Evolutionary conservation across 2,888 invertebrate genomes (phyloP).

Genomic region (Pristionchus exspectatus): DNA sequence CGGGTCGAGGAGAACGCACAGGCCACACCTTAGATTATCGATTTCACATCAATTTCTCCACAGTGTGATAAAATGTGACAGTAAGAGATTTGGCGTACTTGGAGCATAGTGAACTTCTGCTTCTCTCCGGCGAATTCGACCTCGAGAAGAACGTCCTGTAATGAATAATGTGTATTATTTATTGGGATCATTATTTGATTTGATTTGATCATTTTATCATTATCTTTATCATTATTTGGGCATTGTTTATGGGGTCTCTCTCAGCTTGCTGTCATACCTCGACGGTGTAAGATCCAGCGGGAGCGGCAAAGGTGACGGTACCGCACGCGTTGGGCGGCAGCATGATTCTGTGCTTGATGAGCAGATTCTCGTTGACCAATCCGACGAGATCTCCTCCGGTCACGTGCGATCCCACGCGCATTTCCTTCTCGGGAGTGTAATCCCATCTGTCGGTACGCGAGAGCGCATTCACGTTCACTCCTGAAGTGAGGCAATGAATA

Average conservation of each 20-base stretch:
- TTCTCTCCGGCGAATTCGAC: slow-evolving; percentile 98
- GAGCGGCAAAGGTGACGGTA: slow-evolving; percentile 95
- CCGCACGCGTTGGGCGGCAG: slow-evolving; percentile 95
- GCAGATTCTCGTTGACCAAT: slow-evolving; percentile 94
- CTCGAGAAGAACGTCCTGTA: slow-evolving; percentile 93
- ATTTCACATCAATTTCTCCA: not conserved
- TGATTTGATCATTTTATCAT: not conserved
- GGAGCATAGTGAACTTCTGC: slow-evolving; percentile 94
- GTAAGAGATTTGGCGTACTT: slow-evolving; percentile 80
- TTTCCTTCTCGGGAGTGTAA: slow-evolving; percentile 85
- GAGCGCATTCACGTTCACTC: slow-evolving; percentile 92
- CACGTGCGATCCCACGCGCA: slow-evolving; percentile 94
- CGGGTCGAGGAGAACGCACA: slow-evolving; percentile 96
- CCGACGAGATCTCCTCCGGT: slow-evolving; percentile 97
- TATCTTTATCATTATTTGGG: too few relatives aligned
- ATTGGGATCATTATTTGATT: too few relatives aligned
- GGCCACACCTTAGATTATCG: slow-evolving; percentile 89
- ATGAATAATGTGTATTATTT: not conserved
- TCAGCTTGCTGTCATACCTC: slow-evolving; percentile 86
- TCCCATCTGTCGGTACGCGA: slow-evolving; percentile 91
- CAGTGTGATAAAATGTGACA: not conserved
- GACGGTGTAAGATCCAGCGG: slow-evolving; percentile 93
- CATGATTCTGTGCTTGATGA: slow-evolving; percentile 97
- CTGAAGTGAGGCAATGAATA: slow-evolving; percentile 55
- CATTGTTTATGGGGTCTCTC: not conserved